These are phyloP conservation scores for Scomber colias DNA, from an alignment of 2,113 vertebrate genomes.

Conservation along the genomic window DNA sequence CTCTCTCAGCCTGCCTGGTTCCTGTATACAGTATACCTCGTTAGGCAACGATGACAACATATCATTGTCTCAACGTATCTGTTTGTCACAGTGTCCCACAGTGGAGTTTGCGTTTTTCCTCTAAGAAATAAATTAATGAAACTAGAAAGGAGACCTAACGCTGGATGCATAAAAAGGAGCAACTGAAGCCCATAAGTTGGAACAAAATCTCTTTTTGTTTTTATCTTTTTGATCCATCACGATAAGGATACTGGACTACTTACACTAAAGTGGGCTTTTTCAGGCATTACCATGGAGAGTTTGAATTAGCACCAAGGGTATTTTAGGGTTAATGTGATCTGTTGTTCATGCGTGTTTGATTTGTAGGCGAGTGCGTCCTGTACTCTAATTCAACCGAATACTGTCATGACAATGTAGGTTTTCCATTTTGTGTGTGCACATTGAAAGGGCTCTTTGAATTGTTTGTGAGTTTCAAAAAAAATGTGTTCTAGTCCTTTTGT, in stretches of 20 bases:
- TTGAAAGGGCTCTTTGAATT: conserved; percentile 88
- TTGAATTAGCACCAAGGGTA: conserved; percentile 57
- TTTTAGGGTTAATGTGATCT: conserved; percentile 57
- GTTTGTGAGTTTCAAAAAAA: conserved; percentile 80
- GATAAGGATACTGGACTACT: conserved; percentile 29
- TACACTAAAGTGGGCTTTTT: conserved; percentile 52
- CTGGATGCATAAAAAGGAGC: conserved; percentile 36
- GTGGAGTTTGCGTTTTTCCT: conserved; percentile 34
- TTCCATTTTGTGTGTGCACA: conserved; percentile 87
- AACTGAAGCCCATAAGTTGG: conserved; percentile 40
- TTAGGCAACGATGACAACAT: conserved; percentile 78
- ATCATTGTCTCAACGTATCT: conserved; percentile 78
- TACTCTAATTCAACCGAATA: conserved; percentile 81
- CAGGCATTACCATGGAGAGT: conserved; percentile 66
- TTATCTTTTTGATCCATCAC: conserved; percentile 29
- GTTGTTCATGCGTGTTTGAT: conserved; percentile 72
- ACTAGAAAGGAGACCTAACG: conserved; percentile 6
- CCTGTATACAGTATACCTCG: conserved; percentile 78
- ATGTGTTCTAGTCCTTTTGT: conserved; percentile 83
- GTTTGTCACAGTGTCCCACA: conserved; percentile 63
- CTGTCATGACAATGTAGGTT: conserved; percentile 83
- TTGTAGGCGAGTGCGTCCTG: conserved; percentile 73
- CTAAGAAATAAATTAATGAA: conserved; percentile 7
- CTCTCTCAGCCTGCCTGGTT: conserved; percentile 73
- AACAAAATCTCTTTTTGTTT: background rate